Evolutionary conservation across 2,113 vertebrate genomes (phyloP).

Genomic region (Datnioides undecimradiatus): DNA sequence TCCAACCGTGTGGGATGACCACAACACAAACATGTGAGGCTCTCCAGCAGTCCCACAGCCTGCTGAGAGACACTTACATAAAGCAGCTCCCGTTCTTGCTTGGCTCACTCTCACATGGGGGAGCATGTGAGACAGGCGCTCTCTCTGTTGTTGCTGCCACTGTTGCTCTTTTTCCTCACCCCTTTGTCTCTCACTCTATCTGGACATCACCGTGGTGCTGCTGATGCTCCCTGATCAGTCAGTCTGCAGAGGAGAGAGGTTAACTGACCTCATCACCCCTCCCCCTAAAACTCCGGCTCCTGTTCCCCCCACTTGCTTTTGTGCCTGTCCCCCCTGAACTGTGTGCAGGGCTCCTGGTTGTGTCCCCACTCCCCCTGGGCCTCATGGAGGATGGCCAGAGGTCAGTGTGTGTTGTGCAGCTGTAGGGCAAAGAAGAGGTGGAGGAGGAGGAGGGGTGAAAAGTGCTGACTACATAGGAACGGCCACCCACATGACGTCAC

Average conservation of each 20-base stretch:
- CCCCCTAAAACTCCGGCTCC: slow-evolving; percentile 2
- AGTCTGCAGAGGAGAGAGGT: slow-evolving; percentile 30
- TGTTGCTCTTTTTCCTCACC: slow-evolving; percentile 40
- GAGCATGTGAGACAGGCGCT: slow-evolving; percentile 72
- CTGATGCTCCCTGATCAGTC: slow-evolving; percentile 16
- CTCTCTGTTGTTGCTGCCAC: slow-evolving; percentile 46
- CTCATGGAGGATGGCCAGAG: slow-evolving; percentile 63
- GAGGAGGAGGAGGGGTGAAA: slow-evolving; percentile 46
- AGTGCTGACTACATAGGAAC: slow-evolving; percentile 73
- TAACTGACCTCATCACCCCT: slow-evolving; percentile 15
- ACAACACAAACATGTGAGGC: slow-evolving; percentile 75
- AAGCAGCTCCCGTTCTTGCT: slow-evolving; percentile 65
- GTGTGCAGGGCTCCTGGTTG: slow-evolving; percentile 19
- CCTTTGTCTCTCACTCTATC: slow-evolving; percentile 48
- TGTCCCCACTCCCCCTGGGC: slow-evolving; percentile 15
- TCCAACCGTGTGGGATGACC: slow-evolving; percentile 52
- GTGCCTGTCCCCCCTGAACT: slow-evolving; percentile 28
- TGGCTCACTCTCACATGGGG: slow-evolving; percentile 67
- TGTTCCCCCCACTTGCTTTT: background rate
- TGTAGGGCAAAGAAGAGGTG: slow-evolving; percentile 51
- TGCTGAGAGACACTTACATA: slow-evolving; percentile 79
- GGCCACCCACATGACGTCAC: slow-evolving; percentile 74
- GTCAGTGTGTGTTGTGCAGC: slow-evolving; percentile 74
- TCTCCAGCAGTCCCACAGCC: slow-evolving; percentile 58
- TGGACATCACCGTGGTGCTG: slow-evolving; percentile 11